These are phyloP conservation scores for Plagodis dolabraria DNA, from an alignment of 2,888 invertebrate species.

Conservation along the genomic window DNA sequence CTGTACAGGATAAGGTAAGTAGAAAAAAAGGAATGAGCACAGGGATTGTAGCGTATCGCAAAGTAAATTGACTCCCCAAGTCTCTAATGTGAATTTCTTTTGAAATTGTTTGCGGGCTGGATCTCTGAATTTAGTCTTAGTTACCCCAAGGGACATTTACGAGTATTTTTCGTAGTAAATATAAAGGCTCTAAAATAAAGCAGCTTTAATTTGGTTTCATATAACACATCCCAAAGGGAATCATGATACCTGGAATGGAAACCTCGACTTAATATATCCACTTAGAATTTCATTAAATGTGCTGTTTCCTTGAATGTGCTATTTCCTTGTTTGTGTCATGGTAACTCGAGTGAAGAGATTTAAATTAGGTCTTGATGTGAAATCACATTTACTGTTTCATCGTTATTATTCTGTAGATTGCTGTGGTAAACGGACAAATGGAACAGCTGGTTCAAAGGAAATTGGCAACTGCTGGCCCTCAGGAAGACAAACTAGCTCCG, in stretches of 20 bases:
- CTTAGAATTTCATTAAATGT: too few species aligned
- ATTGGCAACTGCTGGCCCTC: slow-evolving; percentile 86
- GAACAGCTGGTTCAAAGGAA: slow-evolving; percentile 90
- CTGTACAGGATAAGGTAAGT: slow-evolving; percentile 86
- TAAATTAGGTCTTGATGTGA: too few species aligned
- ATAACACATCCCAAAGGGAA: too few species aligned
- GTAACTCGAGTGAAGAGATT: too few species aligned
- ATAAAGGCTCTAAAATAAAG: neutral
- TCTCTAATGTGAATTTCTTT: slow-evolving; percentile 11
- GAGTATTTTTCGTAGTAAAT: slow-evolving; percentile 8
- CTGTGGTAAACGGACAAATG: slow-evolving; percentile 85
- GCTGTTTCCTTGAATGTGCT: too few species aligned
- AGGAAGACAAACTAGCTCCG: slow-evolving; percentile 90
- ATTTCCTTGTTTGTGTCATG: too few species aligned
- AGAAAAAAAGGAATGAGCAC: slow-evolving; percentile 6
- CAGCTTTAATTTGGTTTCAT: slow-evolving; percentile 3
- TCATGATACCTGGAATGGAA: too few species aligned
- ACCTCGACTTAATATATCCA: too few species aligned
- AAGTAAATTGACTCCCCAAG: slow-evolving; percentile 17
- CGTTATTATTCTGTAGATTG: too few species aligned
- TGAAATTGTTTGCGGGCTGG: slow-evolving; percentile 10
- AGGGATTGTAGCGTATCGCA: too few species aligned
- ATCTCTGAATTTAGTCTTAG: slow-evolving; percentile 17
- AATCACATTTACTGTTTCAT: too few species aligned
- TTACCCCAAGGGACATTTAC: slow-evolving; percentile 9